A percentile compares a stretch with the other conserved stretches of the same genome.
phyloP scores from a whole-genome alignment of 1,140 invertebrate species.

The Harlomillsia oculata region DNA sequence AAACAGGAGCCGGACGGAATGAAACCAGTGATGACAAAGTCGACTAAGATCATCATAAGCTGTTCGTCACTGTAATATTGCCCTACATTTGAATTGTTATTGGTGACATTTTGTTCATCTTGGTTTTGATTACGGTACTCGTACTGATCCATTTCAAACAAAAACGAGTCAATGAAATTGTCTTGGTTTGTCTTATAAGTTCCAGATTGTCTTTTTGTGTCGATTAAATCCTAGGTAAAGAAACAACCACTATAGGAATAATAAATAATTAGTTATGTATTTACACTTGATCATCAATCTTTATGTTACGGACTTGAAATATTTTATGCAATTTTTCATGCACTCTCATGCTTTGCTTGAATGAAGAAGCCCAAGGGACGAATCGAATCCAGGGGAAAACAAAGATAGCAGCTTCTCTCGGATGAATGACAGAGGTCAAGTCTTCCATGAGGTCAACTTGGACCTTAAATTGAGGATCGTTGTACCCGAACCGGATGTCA shows the following conservation, averaged over 20 bases:
- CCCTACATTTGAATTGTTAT: conserved; percentile 14
- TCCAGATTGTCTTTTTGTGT: not conserved
- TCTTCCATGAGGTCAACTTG: conserved; percentile 12
- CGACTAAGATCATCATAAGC: conserved; percentile 16
- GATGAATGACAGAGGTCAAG: conserved; percentile 14
- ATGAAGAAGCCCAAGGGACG: conserved; percentile 7
- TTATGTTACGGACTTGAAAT: conserved; percentile 5
- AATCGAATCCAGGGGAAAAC: conserved; percentile 21
- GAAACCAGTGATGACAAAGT: conserved; percentile 57
- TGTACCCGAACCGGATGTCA: conserved; percentile 40
- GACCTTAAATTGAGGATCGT: conserved; percentile 12
- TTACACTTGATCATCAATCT: too few species aligned
- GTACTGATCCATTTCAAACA: conserved; percentile 17
- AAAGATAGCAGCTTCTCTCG: conserved; percentile 13
- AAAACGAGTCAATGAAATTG: conserved; percentile 19
- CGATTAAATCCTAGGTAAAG: conserved; percentile 18
- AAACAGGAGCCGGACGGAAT: conserved; percentile 69
- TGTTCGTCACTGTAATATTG: conserved; percentile 14
- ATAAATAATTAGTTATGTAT: too few species aligned
- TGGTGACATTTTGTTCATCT: not conserved
- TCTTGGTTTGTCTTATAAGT: conserved; percentile 19
- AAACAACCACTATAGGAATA: too few species aligned
- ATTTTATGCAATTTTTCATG: conserved; percentile 16
- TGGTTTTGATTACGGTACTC: too few species aligned
- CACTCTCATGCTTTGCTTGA: not conserved